Base-by-base conservation (phyloP, 2,797 vertebrate species). In the Florisuga fusca region DNA sequence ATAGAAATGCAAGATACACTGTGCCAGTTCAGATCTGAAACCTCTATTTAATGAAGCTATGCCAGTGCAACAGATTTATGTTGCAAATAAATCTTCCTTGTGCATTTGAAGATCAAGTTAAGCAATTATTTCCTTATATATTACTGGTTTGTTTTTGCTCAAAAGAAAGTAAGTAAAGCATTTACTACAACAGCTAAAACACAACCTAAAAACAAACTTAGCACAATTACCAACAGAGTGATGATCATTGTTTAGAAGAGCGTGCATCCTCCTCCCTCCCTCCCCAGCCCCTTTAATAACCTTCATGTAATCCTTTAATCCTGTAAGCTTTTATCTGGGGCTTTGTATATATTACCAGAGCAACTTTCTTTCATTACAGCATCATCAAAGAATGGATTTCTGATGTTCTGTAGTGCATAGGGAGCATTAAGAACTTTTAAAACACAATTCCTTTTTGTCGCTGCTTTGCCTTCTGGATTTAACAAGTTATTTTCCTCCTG, bases 321-420 rank as follows among this genome's bases (percentile, higher is more conserved):
- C 90, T 96, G 64, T 96, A 95, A 97, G 91, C 94, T 86, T 94
- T 97, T 96, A 93, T 96, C 72, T 89, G 51, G 61, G 87, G 93
- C 53, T 97, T 97, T 94, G 79, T 96, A 36, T 96, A 93, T 94
- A 95, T 96, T 96, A 94, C 93, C 79, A 94, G 90, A 95, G 86
- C 84, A 94, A 93, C 79, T 95, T 95, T 87, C 86, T 96, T 97
- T 96, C 94, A 97, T 96, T 97, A 97, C 61, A 89, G 62, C 84
- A 91, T 93, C 77, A 93, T 96, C 93, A 96, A 96, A 95, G 90
- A 96, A 88, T 93, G 77, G 92, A 83, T 93, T 95, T 93, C 55
- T 88, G 89, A 68, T 81, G 84, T 93, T 95, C 77, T 92, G 34
- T 90, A 88, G 73, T 38, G 85, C 78, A 87, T 18, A 64, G 81